Base-by-base conservation (phyloP, 2,888 invertebrate species). In the Tridacna crocea region DNA sequence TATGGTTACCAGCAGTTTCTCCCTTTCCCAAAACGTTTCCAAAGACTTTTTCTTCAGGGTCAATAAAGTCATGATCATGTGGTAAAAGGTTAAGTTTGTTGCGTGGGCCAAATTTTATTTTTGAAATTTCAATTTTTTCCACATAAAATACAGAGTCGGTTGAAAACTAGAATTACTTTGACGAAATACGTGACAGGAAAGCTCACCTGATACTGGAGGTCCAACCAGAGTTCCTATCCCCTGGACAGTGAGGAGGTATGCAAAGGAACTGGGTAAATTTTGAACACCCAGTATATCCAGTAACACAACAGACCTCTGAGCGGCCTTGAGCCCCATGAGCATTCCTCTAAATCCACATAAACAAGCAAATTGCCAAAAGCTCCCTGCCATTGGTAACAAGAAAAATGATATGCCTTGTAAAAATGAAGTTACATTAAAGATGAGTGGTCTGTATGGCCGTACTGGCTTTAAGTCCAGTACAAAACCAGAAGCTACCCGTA, bases 381-480 rank as follows among this genome's bases (percentile, higher is more conserved):
- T 80, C 19, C 48, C 47, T 65, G 87, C 63, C 17, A 72, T 74
- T 0, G 92, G 92, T 22, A 87, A 84, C 19, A 89, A 24, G 27
- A 89, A 88, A 0, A 88, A 84, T 0, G 88, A 46, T 1, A 61
- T 47, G n/a, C 85, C 87, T 47, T 90, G 86, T 0, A 88, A 55
- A 75, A 91, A 90, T 27, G 91, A 84, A 22, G 90, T 77, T 1
- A 75, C 61, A 72, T 90, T 91, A 77, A 88, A 92, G 15, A 90
- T 75, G 8, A 87, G 47, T 10, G 88, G 87, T 27, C 92, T 79
- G 61, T 84, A 87, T 61, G 84, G 80, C 48, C 87, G 84, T 15
- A 91, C 77, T 8, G 66, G 22, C 26, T 85, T 83, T 17, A 89
- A 61, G 65, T 91, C 91, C 11, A 91, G 72, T 13, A 92, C 24